Base-by-base conservation (phyloP, 2,888 invertebrate species). In the Drosophila demipolita region DNA sequence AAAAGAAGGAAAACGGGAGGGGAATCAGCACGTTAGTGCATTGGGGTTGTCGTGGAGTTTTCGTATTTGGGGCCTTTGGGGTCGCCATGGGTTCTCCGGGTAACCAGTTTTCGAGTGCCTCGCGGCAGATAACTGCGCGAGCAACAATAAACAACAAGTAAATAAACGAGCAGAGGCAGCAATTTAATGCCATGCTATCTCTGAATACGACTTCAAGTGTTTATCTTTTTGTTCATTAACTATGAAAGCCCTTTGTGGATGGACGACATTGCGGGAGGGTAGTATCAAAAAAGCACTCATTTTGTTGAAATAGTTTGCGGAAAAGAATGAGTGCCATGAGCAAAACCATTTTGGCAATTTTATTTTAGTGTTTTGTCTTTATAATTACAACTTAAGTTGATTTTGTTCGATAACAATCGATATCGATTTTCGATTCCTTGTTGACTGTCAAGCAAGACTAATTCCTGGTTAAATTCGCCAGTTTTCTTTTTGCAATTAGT, bases 51-150 rank as follows among this genome's bases (percentile, higher is more conserved):
- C 20, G 26, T 9, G 11, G 42, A 32, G 32, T n/a, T 15, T 32
- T 32, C 36, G 53, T 59, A 54, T 69, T 26, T 52, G 72, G 59
- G 54, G 49, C 57, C 32, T 36, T 55, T 57, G 63, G 63, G 49
- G 48, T 49, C 40, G 68, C 58, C 42, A 69, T 45, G 50, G 57
- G 57, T 66, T 67, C 58, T 59, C 36, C 32, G 42, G 71, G 65
- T 35, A 59, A 62, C 57, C 68, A 48, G 60, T 62, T 75, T 69
- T 75, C 42, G 65, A 45, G 45, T 72, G 80, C 71, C 80, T 17
- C 26, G 60, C 57, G 63, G 68, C 66, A 36, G 33, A 66, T 50
- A 66, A 62, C 54, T 52, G 36, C 6, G 40, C 40, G 35, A 29
- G 66, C 50, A 63, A 60, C 48, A 65, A 40, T 49, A 59, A 72